Evolutionary conservation across 1,140 invertebrate genomes (phyloP).

Genomic region (Riptortus pedestris): DNA sequence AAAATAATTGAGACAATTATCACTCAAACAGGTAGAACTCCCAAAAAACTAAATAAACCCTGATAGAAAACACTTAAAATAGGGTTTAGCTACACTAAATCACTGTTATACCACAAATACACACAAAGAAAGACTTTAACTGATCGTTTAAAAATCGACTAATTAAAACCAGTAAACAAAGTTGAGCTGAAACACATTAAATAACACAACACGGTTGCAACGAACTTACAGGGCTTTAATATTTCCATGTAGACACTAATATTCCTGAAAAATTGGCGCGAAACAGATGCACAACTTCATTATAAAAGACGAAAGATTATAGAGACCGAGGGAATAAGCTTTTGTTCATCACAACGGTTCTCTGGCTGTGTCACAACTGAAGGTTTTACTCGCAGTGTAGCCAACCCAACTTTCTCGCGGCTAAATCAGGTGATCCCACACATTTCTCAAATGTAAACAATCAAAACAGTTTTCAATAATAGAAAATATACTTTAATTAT

Average conservation of each 20-base stretch:
- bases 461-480: too few species aligned
- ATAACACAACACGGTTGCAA: too few species aligned
- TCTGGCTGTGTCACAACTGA: conserved; percentile 13
- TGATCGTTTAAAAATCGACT: too few species aligned
- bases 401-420: too few species aligned
- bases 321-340: neutral
- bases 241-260: conserved; percentile 21
- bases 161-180: neutral
- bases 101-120: neutral
- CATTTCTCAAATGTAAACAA: too few species aligned
- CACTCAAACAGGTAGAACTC: neutral
- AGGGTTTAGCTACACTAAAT: neutral
- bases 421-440: too few species aligned
- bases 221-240: conserved; percentile 19
- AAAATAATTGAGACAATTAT: neutral
- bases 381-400: conserved; percentile 4
- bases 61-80: neutral
- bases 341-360: neutral
- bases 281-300: conserved; percentile 2
- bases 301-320: neutral
- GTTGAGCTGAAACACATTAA: neutral
- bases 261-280: neutral
- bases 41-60: neutral
- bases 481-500: too few species aligned
- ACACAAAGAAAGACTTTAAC: neutral